Evolutionary conservation across 2,113 vertebrate genomes (phyloP).

Genomic region (Malaclemys terrapin): DNA sequence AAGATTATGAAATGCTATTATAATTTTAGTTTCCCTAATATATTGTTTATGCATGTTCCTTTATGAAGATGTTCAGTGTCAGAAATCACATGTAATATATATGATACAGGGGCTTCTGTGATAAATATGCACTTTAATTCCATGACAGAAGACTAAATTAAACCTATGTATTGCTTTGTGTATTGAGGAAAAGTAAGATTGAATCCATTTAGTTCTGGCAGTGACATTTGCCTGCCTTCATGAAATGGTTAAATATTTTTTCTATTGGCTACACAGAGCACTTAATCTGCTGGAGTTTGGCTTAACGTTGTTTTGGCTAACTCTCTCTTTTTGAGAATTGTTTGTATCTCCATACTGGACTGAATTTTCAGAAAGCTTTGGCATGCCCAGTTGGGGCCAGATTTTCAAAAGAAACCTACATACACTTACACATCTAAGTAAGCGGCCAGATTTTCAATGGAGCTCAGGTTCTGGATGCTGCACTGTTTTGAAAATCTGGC

Average conservation of each 20-base stretch:
- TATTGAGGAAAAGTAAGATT: neutral
- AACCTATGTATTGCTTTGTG: neutral
- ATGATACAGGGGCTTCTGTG: neutral
- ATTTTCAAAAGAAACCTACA: neutral
- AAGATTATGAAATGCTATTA: neutral
- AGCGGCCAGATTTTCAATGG: neutral
- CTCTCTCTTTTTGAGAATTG: neutral
- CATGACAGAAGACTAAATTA: neutral
- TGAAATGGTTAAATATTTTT: neutral
- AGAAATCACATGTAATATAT: slow-evolving; percentile 47
- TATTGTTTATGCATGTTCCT: neutral
- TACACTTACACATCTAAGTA: fast-evolving
- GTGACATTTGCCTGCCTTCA: neutral
- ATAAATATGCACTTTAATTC: neutral
- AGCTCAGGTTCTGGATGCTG: neutral
- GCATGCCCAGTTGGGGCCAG: fast-evolving
- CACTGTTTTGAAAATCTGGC: neutral
- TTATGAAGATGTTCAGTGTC: neutral
- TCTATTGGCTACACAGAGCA: neutral
- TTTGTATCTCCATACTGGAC: fast-evolving
- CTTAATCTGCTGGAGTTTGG: fast-evolving
- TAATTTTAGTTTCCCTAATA: neutral
- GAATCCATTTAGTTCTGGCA: neutral
- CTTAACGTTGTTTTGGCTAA: fast-evolving
- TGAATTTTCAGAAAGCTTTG: fast-evolving